phyloP scores from a whole-genome alignment of 1,140 invertebrate genomes.

The Zelostemma sp. region DNA sequence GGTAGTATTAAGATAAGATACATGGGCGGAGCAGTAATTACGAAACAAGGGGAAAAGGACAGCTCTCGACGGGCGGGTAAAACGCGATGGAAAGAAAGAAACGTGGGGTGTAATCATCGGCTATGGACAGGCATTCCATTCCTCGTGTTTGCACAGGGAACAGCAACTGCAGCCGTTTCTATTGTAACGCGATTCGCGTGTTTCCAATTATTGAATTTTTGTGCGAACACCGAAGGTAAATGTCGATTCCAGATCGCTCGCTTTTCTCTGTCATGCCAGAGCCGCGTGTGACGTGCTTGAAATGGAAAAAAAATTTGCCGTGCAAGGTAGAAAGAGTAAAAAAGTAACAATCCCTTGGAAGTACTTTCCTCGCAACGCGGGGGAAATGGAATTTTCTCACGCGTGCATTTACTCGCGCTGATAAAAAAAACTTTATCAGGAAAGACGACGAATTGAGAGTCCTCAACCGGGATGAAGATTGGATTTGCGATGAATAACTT shows the following conservation, averaged over 20 bases:
- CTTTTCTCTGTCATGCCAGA: conserved; percentile 36
- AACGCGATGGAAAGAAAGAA: conserved; percentile 26
- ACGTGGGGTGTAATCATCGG: conserved; percentile 36
- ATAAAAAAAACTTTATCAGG: conserved; percentile 6
- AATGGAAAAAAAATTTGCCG: conserved; percentile 18
- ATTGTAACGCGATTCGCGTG: conserved; percentile 46
- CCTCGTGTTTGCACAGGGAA: conserved; percentile 39
- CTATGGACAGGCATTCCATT: conserved; percentile 22
- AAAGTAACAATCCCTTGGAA: conserved; percentile 22
- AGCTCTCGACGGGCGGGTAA: conserved; percentile 4
- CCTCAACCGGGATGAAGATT: not conserved
- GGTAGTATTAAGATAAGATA: conserved; percentile 25
- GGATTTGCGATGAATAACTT: conserved; percentile 10
- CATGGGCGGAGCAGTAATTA: conserved; percentile 30
- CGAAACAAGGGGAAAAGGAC: conserved; percentile 32
- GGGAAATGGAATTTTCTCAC: conserved; percentile 25
- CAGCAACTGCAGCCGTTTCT: conserved; percentile 45
- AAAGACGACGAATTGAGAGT: not conserved
- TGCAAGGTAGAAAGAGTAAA: conserved; percentile 14
- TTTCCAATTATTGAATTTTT: conserved; percentile 49
- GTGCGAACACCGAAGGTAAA: conserved; percentile 45
- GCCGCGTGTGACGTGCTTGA: conserved; percentile 30
- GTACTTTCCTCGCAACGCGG: conserved; percentile 13
- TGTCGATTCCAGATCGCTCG: conserved; percentile 47
- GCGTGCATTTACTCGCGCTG: conserved; percentile 12